Conservation (phyloP, 2,888 invertebrate genomes). For the Hydrotaea diabolus region DNA sequence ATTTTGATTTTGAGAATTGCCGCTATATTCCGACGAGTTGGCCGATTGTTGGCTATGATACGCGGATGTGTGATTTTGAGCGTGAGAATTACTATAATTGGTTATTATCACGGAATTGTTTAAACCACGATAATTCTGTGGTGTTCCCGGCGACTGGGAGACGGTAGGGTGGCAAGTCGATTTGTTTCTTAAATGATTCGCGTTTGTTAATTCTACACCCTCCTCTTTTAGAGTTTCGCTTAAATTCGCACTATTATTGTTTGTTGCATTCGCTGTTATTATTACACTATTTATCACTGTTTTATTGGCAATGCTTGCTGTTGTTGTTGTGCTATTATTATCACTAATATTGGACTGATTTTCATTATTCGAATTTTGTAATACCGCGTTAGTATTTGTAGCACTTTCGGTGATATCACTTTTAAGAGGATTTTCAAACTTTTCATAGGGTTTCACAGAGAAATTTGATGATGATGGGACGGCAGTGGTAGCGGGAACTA, state of each 20-base stretch:
- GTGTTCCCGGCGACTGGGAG: constrained; percentile 49
- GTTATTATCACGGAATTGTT: constrained; percentile 79
- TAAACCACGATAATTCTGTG: constrained; percentile 77
- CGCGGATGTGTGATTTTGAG: constrained; percentile 10
- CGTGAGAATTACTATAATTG: constrained; percentile 69
- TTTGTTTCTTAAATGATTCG: constrained; percentile 50
- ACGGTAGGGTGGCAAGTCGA: not conserved
- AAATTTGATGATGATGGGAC: constrained; percentile 2
- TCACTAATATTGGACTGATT: constrained; percentile 66
- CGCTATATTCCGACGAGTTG: constrained; percentile 38
- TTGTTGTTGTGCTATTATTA: constrained; percentile 41
- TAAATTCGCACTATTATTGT: constrained; percentile 31
- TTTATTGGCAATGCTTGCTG: constrained; percentile 43
- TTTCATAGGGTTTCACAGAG: constrained; percentile 56
- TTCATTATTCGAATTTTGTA: constrained; percentile 61
- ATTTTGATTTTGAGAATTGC: constrained; percentile 53
- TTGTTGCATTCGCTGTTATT: constrained; percentile 52
- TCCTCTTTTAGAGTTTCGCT: constrained; percentile 66
- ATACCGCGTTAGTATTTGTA: constrained; percentile 51
- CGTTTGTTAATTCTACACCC: constrained; percentile 48
- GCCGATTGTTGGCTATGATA: not conserved
- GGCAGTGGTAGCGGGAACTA: not conserved
- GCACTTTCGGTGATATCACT: constrained; percentile 58
- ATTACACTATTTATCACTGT: constrained; percentile 65
- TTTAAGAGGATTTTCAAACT: constrained; percentile 54